A percentile compares a stretch with the other conserved stretches of the same genome.
phyloP scores from a whole-genome alignment of 1,140 invertebrate species.

The Lordiphosa stackelbergi region DNA sequence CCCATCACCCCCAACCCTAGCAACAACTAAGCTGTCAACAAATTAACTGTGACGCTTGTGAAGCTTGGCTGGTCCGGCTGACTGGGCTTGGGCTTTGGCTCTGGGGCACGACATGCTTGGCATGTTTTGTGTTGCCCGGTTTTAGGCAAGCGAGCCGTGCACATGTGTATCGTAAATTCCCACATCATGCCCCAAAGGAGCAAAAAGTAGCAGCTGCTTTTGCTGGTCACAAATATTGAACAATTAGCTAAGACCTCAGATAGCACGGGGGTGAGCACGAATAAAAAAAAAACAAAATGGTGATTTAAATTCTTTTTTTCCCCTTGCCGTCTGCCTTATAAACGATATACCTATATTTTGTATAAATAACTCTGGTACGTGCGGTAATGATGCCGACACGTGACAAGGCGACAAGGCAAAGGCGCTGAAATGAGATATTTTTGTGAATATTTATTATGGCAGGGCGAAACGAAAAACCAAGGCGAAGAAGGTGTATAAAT shows the following conservation, averaged over 20 bases:
- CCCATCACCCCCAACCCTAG: background rate
- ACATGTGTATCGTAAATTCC: constrained; percentile 65
- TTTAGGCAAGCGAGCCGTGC: constrained; percentile 32
- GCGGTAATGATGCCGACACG: constrained; percentile 72
- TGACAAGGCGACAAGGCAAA: constrained; percentile 61
- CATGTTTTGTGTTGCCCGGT: constrained; percentile 56
- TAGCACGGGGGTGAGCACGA: background rate
- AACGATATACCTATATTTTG: constrained; percentile 64
- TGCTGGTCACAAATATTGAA: constrained; percentile 53
- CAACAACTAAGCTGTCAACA: constrained; percentile 62
- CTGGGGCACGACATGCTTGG: constrained; percentile 45
- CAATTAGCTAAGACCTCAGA: constrained; percentile 53
- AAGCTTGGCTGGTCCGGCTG: constrained; percentile 5
- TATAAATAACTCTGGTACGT: constrained; percentile 70
- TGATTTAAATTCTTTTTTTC: constrained; percentile 43
- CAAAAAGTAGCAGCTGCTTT: constrained; percentile 42
- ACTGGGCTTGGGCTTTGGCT: constrained; percentile 20
- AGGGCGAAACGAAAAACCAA: constrained; percentile 9
- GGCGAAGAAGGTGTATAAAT: constrained; percentile 68
- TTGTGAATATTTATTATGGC: constrained; percentile 68
- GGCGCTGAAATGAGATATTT: constrained; percentile 72
- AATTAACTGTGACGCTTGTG: constrained; percentile 67
- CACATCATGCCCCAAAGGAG: constrained; percentile 46
- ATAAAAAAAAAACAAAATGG: constrained; percentile 12
- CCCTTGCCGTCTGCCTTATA: constrained; percentile 28